Evolutionary conservation across 2,113 vertebrate species (phyloP).

Genomic region (Nycticebus coucang): DNA sequence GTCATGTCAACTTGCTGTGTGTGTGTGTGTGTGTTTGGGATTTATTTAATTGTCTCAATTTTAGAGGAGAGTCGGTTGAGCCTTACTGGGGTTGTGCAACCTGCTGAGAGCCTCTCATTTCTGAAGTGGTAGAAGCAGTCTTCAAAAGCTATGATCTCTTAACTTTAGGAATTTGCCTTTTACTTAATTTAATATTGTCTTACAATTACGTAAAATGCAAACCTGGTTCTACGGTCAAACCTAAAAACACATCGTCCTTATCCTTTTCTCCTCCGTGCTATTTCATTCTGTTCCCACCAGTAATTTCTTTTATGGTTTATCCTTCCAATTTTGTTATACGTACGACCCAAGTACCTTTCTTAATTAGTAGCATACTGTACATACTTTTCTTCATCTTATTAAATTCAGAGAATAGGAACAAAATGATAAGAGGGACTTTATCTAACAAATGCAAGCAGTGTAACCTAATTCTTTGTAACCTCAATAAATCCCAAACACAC

Average conservation of each 20-base stretch:
- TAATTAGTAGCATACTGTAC: not conserved
- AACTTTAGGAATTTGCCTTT: not conserved
- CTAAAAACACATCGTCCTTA: not conserved
- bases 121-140: not conserved
- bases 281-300: not conserved
- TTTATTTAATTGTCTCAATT: not conserved
- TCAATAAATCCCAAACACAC: too few relatives aligned
- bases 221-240: not conserved
- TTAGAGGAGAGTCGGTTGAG: not conserved
- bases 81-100: not conserved
- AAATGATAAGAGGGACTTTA: too few relatives aligned
- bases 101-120: not conserved
- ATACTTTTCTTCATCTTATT: not conserved
- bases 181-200: not conserved
- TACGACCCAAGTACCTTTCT: not conserved
- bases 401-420: not conserved
- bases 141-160: not conserved
- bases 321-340: not conserved
- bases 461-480: too few relatives aligned
- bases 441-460: too few relatives aligned
- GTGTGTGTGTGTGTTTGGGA: too few relatives aligned
- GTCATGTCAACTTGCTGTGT: not conserved
- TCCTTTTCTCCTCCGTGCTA: not conserved
- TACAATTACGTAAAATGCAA: conserved; percentile 12
- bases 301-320: not conserved